Percentiles rank a stretch among this genome's conserved stretches.
Evolutionary conservation across 1,140 invertebrate species (phyloP).

Genomic region (Tetragnatha versicolor): DNA sequence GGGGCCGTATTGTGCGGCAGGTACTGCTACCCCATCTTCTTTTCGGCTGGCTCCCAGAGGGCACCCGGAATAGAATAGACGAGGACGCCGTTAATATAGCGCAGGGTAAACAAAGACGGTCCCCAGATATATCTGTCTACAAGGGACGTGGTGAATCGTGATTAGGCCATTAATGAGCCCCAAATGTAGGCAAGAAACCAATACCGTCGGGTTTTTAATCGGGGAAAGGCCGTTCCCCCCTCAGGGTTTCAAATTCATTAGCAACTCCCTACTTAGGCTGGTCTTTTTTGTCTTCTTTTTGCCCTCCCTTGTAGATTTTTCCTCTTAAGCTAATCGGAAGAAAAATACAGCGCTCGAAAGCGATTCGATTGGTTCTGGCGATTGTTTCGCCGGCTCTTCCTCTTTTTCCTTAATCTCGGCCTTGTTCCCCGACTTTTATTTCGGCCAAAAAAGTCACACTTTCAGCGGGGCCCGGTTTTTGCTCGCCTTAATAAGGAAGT

Average conservation of each 20-base stretch:
- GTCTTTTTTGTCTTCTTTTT: slow-evolving; percentile 10
- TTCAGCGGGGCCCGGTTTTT: too few species aligned
- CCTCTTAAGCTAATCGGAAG: slow-evolving; percentile 53
- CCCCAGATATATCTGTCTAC: slow-evolving; percentile 43
- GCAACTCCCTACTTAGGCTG: slow-evolving; percentile 21
- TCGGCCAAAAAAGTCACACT: too few species aligned
- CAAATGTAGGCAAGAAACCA: slow-evolving; percentile 25
- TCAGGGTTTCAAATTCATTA: slow-evolving; percentile 50
- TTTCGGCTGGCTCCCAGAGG: slow-evolving; percentile 21
- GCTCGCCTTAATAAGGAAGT: too few species aligned
- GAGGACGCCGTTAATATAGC: slow-evolving; percentile 51
- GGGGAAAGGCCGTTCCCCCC: slow-evolving; percentile 44
- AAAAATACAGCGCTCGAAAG: slow-evolving; percentile 53
- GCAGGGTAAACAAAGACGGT: slow-evolving; percentile 47
- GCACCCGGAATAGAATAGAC: slow-evolving; percentile 48
- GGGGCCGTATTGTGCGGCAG: slow-evolving; percentile 1
- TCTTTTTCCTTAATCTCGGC: background rate
- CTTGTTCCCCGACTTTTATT: slow-evolving; percentile 11
- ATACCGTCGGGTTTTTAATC: slow-evolving; percentile 43
- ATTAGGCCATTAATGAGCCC: slow-evolving; percentile 46
- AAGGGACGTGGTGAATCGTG: slow-evolving; percentile 37
- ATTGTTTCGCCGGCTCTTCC: background rate
- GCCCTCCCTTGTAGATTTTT: slow-evolving; percentile 50
- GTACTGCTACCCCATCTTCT: slow-evolving; percentile 43
- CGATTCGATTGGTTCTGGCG: slow-evolving; percentile 45